These are phyloP conservation scores for Heliornis fulica DNA, from an alignment of 2,113 vertebrate species.

Conservation along the genomic window DNA sequence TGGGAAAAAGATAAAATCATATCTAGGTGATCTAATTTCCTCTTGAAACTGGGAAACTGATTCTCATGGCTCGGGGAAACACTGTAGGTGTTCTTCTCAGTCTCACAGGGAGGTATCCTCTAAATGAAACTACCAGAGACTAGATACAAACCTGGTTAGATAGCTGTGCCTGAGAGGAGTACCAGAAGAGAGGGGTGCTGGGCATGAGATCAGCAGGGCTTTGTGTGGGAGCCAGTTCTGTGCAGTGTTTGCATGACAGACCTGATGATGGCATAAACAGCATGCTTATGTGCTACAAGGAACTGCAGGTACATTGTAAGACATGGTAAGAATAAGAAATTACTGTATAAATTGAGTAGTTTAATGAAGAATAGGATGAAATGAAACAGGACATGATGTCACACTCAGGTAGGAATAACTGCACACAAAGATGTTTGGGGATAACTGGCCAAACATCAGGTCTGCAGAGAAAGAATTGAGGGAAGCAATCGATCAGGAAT, in stretches of 20 bases:
- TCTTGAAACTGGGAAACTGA: background rate
- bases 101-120: background rate
- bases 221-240: background rate
- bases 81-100: background rate
- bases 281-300: background rate
- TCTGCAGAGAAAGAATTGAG: background rate
- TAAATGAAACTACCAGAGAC: background rate
- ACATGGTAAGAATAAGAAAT: background rate
- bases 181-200: background rate
- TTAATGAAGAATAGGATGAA: background rate
- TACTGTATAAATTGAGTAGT: background rate
- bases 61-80: background rate
- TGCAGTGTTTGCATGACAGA: background rate
- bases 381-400: background rate
- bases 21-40: background rate
- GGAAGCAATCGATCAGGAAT: background rate
- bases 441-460: background rate
- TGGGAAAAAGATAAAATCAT: background rate
- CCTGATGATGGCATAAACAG: background rate
- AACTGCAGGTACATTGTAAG: background rate
- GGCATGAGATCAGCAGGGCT: background rate
- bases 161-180: background rate
- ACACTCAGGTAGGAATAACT: background rate
- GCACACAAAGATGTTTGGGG: background rate
- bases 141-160: background rate